Evolutionary conservation across 2,888 invertebrate genomes (phyloP), one percentile per base, ranked within the genome.

Genomic region (Phyto melanocephala): DNA sequence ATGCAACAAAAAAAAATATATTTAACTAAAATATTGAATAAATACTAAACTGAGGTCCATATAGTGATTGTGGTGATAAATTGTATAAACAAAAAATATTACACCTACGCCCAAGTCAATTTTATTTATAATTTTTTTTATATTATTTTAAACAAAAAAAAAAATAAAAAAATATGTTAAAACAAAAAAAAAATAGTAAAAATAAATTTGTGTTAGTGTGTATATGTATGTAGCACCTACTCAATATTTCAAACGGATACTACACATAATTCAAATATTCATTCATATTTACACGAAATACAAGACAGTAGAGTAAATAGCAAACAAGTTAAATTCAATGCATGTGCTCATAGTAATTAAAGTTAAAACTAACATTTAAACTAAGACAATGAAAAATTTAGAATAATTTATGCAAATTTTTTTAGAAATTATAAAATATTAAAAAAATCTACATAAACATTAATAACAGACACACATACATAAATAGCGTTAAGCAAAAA

Each of bases 181-280:
- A 62, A 60, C n/a, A 10, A 62, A 71, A 42, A 7, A 62, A 28
- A 54, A 35, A 17, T 33, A 45, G 56, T 54, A 63, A 62, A 81
- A 76, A 68, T 56, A 74, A 80, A 28, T 28, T 28, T 28, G 3
- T 28, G 3, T 28, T 28, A 28, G 6, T 28, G 28, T n/a, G n/a
- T n/a, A n/a, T 71, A 33, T 58, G 11, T 50, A 78, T 70, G 47
- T 24, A 50, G 60, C 79, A 74, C 79, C 79, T 74, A 80, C 79
- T 74, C 72, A 71, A 42, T 40, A 60, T 67, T 60, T 80, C 7
- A 10, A 52, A 37, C 60, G 67, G 72, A 74, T 45, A 80, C 71
- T 3, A 74, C n/a, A 72, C 58, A 67, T 67, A 50, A 24, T 37
- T 63, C 1, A 77, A 45, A 60, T 33, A 74, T 74, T 80, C 79